Evolutionary conservation across 2,113 vertebrate genomes (phyloP).

Genomic region (Tragelaphus scriptus): DNA sequence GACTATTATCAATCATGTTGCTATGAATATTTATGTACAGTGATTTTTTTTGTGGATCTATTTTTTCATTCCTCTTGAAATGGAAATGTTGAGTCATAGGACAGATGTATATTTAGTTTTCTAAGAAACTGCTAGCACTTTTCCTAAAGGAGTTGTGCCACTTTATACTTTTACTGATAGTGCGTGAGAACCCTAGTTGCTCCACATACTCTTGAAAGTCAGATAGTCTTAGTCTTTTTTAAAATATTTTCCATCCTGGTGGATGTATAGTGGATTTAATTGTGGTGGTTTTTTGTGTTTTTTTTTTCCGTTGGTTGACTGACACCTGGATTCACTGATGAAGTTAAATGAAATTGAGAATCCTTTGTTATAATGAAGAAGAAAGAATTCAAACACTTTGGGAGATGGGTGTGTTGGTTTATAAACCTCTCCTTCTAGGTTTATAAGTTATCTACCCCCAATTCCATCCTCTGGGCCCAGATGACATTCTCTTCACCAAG

Average conservation of each 20-base stretch:
- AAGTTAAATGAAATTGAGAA: neutral
- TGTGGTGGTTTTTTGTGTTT: neutral
- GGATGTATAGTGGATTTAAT: neutral
- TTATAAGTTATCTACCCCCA: neutral
- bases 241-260: neutral
- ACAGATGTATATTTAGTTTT: neutral
- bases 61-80: constrained; percentile 21
- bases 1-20: neutral
- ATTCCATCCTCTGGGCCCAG: neutral
- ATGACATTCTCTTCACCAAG: neutral
- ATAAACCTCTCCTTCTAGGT: neutral
- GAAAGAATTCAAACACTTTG: neutral
- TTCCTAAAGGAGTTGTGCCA: neutral
- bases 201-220: neutral
- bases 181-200: neutral
- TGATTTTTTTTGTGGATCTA: neutral
- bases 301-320: neutral
- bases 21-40: neutral
- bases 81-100: neutral
- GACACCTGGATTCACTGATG: neutral
- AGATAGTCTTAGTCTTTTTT: neutral
- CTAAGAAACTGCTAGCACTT: neutral
- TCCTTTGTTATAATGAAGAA: neutral
- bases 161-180: neutral
- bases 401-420: neutral